phyloP scores from a whole-genome alignment of 2,888 invertebrate species.

The Calameuta filiformis region DNA sequence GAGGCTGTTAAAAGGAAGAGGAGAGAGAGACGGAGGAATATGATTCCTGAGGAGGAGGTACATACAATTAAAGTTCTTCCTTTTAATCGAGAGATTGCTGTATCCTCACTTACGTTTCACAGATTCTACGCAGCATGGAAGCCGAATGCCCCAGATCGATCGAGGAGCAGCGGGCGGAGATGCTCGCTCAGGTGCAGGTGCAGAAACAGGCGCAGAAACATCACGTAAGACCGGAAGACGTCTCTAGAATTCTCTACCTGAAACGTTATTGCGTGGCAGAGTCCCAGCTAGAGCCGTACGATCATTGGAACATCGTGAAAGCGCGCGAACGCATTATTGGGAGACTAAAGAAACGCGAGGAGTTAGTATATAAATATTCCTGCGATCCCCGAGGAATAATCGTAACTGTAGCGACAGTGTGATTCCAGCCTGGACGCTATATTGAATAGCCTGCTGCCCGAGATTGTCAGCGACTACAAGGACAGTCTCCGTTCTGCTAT shows the following conservation, averaged over 20 bases:
- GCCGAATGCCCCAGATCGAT: conserved; percentile 74
- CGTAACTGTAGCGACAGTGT: conserved; percentile 1
- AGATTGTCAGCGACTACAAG: conserved; percentile 73
- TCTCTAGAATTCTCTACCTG: conserved; percentile 69
- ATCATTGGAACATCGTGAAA: conserved; percentile 32
- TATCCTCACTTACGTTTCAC: conserved; percentile 27
- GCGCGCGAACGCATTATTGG: conserved; percentile 37
- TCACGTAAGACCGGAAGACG: conserved; percentile 67
- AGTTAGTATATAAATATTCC: conserved; percentile 32
- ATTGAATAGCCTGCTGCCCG: conserved; percentile 67
- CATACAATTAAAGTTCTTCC: neutral
- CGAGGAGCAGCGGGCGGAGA: conserved; percentile 72
- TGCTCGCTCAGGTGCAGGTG: conserved; percentile 68
- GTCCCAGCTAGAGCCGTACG: conserved; percentile 43
- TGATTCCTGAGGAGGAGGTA: conserved; percentile 21
- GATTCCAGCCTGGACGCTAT: conserved; percentile 51
- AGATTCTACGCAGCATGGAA: conserved; percentile 69
- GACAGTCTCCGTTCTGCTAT: conserved; percentile 74
- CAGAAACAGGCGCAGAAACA: conserved; percentile 69
- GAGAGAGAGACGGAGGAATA: conserved; percentile 13
- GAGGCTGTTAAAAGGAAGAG: conserved; percentile 59
- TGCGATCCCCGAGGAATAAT: neutral
- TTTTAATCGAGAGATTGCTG: neutral
- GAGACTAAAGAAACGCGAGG: conserved; percentile 36
- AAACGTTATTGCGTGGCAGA: conserved; percentile 38